Percentiles rank a stretch among this genome's conserved stretches.
These are phyloP conservation scores for Schizopygopsis pylzovi DNA, from an alignment of 2,797 vertebrate species.

Conservation along the genomic window DNA sequence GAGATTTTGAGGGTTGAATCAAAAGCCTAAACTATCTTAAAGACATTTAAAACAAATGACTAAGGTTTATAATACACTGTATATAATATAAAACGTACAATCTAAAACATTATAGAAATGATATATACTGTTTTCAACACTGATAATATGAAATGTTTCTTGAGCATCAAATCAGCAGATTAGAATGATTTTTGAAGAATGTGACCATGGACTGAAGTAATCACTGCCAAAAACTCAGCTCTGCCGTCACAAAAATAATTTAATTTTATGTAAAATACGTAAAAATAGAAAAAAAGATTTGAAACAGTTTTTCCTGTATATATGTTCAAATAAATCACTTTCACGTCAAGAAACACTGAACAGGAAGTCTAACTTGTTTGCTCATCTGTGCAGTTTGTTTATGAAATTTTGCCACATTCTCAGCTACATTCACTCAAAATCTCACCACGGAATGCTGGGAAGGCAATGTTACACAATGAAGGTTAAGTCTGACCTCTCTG, in stretches of 20 bases:
- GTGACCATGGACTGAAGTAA: background rate
- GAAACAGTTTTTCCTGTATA: background rate
- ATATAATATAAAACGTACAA: background rate
- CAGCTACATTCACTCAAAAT: background rate
- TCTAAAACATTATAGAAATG: background rate
- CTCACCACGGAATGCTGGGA: background rate
- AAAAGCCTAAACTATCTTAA: background rate
- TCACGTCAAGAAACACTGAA: background rate
- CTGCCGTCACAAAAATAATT: background rate
- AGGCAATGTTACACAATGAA: slow-evolving; percentile 34
- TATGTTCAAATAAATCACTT: background rate
- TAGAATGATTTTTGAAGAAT: background rate
- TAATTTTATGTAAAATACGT: background rate
- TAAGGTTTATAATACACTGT: background rate
- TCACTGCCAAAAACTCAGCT: background rate
- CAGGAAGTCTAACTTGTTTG: slow-evolving; percentile 41
- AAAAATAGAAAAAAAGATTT: background rate
- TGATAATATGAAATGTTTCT: background rate
- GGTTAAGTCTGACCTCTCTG: slow-evolving; percentile 48
- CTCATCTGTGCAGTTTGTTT: background rate
- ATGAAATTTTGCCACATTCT: background rate
- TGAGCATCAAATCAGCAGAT: background rate
- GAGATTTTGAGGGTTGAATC: background rate
- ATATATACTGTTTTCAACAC: background rate
- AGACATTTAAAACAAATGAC: background rate